These are phyloP conservation scores for Nothobranchius kuhntae DNA, from an alignment of 2,113 vertebrate genomes.

Conservation along the genomic window DNA sequence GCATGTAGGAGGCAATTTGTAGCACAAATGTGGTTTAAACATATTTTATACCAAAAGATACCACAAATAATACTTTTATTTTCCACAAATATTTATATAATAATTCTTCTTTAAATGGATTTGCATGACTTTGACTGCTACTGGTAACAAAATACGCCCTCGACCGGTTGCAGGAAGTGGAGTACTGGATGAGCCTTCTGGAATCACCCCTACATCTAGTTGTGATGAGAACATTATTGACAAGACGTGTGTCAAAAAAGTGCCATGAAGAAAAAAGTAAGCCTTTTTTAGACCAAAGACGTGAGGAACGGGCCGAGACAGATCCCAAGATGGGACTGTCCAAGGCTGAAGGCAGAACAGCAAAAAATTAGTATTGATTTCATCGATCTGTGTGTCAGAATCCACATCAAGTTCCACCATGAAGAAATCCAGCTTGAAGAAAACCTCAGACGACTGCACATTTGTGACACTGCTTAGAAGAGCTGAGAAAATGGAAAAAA, in stretches of 20 bases:
- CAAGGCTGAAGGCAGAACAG: slow-evolving; percentile 26
- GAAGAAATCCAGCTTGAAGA: slow-evolving; percentile 4
- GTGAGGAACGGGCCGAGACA: slow-evolving; percentile 9
- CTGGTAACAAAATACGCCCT: neutral
- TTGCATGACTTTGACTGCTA: neutral
- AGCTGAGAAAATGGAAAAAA: neutral
- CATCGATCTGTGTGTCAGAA: slow-evolving; percentile 28
- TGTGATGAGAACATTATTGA: slow-evolving; percentile 18
- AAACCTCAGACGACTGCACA: slow-evolving; percentile 1
- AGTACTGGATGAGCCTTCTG: slow-evolving; percentile 2
- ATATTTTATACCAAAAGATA: neutral
- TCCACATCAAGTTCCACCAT: slow-evolving; percentile 18
- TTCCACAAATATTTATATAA: neutral
- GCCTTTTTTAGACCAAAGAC: neutral
- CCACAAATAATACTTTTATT: neutral
- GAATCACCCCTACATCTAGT: neutral
- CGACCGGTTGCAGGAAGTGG: neutral
- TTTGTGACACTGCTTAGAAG: slow-evolving; percentile 1
- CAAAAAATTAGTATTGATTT: slow-evolving; percentile 47
- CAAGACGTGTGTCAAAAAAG: slow-evolving; percentile 18
- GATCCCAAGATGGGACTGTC: slow-evolving; percentile 15
- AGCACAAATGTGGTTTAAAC: too few relatives aligned
- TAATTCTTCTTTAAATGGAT: neutral
- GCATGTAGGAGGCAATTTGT: neutral
- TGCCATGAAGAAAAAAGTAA: neutral